Percentiles rank a stretch among this genome's conserved stretches.
Conservation (phyloP, 2,797 vertebrate species). For the Girardinus metallicus region DNA sequence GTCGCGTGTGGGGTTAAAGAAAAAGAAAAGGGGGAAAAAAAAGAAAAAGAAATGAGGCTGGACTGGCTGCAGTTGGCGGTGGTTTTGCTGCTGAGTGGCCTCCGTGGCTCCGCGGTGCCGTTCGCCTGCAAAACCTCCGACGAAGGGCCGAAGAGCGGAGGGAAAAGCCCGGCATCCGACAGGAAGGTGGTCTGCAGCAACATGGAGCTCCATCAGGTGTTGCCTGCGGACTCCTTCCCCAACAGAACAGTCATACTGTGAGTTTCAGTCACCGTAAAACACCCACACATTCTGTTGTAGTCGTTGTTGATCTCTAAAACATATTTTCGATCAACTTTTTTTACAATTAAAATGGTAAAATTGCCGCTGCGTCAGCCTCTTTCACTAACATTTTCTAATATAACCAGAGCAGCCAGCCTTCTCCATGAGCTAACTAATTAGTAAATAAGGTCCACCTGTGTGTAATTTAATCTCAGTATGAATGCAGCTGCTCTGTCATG, state of each 20-base stretch:
- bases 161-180: constrained; percentile 67
- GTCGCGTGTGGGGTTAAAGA: constrained; percentile 3
- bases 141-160: constrained; percentile 75
- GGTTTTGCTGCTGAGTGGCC: constrained; percentile 63
- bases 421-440: not conserved
- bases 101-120: constrained; percentile 63
- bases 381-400: not conserved
- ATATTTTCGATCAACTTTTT: not conserved
- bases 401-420: no score
- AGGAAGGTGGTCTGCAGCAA: constrained; percentile 91
- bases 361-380: not conserved
- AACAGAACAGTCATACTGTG: constrained; percentile 93
- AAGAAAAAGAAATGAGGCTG: constrained; percentile 69
- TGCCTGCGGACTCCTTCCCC: constrained; percentile 85
- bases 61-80: constrained; percentile 59
- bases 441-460: not conserved
- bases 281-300: not conserved
- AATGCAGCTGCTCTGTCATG: not conserved
- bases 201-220: constrained; percentile 88
- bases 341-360: not conserved
- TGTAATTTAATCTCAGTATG: not conserved
- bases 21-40: not conserved
- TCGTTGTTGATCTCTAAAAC: not conserved
- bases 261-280: constrained; percentile 76
- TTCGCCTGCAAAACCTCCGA: constrained; percentile 88